Percentiles rank a stretch among this genome's conserved stretches.
Conservation (phyloP, 2,888 invertebrate species). For the Cyrtodaria siliqua region DNA sequence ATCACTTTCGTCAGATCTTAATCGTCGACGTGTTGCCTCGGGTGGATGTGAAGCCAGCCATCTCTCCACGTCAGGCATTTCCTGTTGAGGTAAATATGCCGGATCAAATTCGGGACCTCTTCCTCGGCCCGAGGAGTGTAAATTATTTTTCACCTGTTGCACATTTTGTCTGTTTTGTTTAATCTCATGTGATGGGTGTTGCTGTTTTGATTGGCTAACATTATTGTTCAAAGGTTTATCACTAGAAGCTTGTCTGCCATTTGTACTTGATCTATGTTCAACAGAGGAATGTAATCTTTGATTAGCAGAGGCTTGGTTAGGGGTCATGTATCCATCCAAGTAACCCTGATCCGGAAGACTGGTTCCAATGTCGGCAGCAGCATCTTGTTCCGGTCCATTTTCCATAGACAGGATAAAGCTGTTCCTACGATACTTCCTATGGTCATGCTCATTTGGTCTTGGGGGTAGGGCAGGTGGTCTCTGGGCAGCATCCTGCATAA, state of each 20-base stretch:
- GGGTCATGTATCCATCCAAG: conserved; percentile 47
- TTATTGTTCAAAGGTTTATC: conserved; percentile 35
- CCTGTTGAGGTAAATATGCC: conserved; percentile 40
- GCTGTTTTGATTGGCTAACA: conserved; percentile 44
- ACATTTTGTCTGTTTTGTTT: conserved; percentile 33
- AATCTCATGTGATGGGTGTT: conserved; percentile 22
- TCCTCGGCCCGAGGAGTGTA: background rate
- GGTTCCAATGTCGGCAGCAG: conserved; percentile 14
- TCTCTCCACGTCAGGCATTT: conserved; percentile 60
- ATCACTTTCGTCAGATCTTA: conserved; percentile 57
- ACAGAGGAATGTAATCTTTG: conserved; percentile 45
- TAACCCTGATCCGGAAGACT: conserved; percentile 5
- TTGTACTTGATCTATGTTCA: background rate
- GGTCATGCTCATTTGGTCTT: conserved; percentile 61
- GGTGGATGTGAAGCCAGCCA: conserved; percentile 58
- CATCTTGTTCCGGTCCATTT: conserved; percentile 42
- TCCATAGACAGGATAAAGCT: conserved; percentile 70
- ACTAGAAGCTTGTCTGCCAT: conserved; percentile 19
- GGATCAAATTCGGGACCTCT: conserved; percentile 2
- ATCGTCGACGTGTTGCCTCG: conserved; percentile 47
- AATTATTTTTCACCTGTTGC: conserved; percentile 26
- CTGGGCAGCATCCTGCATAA: conserved; percentile 51
- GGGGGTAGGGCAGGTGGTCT: conserved; percentile 64
- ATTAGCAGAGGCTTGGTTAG: conserved; percentile 42
- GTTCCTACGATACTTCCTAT: conserved; percentile 63